Base-by-base conservation (phyloP, 2,113 vertebrate species). In the Ardeotis arabs region DNA sequence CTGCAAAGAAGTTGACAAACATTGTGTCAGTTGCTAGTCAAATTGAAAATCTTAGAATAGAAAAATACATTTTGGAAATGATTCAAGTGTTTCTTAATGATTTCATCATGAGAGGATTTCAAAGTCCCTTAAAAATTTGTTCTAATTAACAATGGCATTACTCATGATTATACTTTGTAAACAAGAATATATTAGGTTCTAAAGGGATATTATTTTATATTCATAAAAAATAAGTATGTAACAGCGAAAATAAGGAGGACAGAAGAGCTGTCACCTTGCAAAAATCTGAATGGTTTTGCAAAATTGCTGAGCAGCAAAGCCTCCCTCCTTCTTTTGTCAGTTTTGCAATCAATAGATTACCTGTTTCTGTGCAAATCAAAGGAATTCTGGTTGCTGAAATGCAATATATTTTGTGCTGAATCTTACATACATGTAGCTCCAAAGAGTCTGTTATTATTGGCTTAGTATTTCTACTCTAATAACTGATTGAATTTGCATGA, bases 21-120 rank as follows among this genome's bases (percentile, higher is more conserved):
- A 35, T 21, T 44, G 6, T 29, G 23, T 37, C n/a, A 72, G 16
- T 33, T 60, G 7, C 39, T 49, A 37, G 10, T 44, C 19, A 67
- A 37, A 62, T 18, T 0, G 1, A 82, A 62, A 82, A 73, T 10
- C 14, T 62, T 60, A 5, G 8, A 1, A 53, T 24, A 19, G 33
- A 56, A 77, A 70, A 60, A 60, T 49, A n/a, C 2, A 25, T 72
- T 86, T 66, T 76, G 22, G 29, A 72, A 87, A 67, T 14, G 0
- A 39, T 60, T 59, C 11, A 70, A 28, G 4, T 17, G 7, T 45
- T 91, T 75, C 25, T 70, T 14, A 37, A 16, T 49, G 7, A 4
- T 49, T 3, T 88, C 1, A 69, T 52, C 13, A 29, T 39, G 15
- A 79, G 52, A 58, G 22, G 7, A 33, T 20, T 16, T n/a, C 29